A percentile compares a stretch with the other conserved stretches of the same genome.
These are phyloP conservation scores for Drosophila kikkawai DNA, from an alignment of 1,140 invertebrate genomes.

Conservation along the genomic window DNA sequence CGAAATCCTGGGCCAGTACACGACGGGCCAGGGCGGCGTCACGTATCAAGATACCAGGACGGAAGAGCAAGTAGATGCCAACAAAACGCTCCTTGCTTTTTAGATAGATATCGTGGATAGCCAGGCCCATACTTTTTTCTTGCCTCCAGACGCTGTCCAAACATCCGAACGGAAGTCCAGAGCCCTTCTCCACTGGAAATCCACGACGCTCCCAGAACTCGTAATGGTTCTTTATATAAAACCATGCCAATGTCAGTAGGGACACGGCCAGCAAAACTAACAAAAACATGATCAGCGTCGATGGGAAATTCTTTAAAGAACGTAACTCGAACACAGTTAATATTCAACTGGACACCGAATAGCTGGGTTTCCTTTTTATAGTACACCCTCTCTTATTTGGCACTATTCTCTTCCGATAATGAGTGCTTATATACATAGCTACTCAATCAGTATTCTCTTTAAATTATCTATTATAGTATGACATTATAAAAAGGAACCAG, in stretches of 20 bases:
- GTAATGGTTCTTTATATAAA: slow-evolving; percentile 62
- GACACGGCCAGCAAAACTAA: slow-evolving; percentile 33
- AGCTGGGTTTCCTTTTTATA: not conserved
- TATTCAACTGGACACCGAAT: not conserved
- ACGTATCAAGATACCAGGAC: slow-evolving; percentile 84
- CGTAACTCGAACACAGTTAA: slow-evolving; percentile 22
- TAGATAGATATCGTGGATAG: slow-evolving; percentile 67
- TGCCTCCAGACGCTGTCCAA: slow-evolving; percentile 49
- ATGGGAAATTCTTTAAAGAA: not conserved
- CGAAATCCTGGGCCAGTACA: slow-evolving; percentile 85
- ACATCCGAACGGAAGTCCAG: slow-evolving; percentile 71
- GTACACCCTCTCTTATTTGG: not conserved
- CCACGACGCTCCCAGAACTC: slow-evolving; percentile 63
- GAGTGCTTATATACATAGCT: not conserved
- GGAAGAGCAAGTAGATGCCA: slow-evolving; percentile 78
- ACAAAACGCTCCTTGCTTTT: slow-evolving; percentile 66
- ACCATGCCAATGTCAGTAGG: slow-evolving; percentile 55
- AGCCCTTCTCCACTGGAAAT: slow-evolving; percentile 54
- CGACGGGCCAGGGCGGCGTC: slow-evolving; percentile 85
- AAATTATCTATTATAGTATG: not conserved
- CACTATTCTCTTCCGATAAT: slow-evolving; percentile 1
- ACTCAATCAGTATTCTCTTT: not conserved
- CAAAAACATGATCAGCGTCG: slow-evolving; percentile 39
- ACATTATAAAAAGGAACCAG: not conserved
- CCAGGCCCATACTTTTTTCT: slow-evolving; percentile 70